phyloP scores from a whole-genome alignment of 2,113 vertebrate species.

The Suricata suricatta region DNA sequence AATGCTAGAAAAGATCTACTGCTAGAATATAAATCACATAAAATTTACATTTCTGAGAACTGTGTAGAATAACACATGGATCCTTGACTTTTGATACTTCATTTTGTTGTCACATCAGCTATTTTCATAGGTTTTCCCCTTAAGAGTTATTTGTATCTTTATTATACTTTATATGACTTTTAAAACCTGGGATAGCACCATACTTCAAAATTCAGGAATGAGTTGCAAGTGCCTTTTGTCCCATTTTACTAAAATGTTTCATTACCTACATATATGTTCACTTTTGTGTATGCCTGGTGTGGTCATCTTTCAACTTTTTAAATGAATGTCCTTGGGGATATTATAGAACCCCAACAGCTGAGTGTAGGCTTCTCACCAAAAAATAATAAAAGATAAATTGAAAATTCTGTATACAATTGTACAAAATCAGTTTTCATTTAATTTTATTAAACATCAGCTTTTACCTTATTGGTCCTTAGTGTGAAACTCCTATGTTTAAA shows the following conservation, averaged over 20 bases:
- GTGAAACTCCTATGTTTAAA: not conserved
- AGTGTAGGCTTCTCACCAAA: not conserved
- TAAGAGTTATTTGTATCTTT: not conserved
- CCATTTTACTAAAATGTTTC: not conserved
- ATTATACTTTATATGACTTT: not conserved
- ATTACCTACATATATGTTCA: not conserved
- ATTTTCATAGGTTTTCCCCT: not conserved
- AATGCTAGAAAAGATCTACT: not conserved
- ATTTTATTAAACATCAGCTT: constrained; percentile 24
- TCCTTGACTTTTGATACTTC: not conserved
- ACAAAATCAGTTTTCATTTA: not conserved
- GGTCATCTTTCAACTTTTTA: not conserved
- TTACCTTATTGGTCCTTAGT: not conserved
- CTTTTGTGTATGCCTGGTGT: not conserved
- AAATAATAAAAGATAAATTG: not conserved
- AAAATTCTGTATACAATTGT: not conserved
- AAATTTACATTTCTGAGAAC: not conserved
- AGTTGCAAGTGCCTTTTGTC: not conserved
- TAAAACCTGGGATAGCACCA: not conserved
- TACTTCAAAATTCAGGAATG: not conserved
- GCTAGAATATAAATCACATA: not conserved
- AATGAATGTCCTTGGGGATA: not conserved
- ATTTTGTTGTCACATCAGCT: not conserved
- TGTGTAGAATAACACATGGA: not conserved
- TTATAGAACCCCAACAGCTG: not conserved